Base-by-base conservation (phyloP, 2,888 invertebrate species). In the Marasmarcha lunaedactyla region DNA sequence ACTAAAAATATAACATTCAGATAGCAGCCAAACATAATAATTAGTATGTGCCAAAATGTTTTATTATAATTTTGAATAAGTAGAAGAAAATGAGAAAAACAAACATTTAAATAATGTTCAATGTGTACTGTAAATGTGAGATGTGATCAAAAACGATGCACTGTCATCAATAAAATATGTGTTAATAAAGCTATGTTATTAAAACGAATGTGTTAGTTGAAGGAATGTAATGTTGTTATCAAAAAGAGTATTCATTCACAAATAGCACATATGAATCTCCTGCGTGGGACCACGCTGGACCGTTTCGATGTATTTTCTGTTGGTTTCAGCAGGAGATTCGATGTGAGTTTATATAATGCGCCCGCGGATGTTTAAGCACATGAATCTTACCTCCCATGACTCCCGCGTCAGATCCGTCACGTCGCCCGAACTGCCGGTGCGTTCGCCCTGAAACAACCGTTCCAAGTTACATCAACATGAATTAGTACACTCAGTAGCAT, bases 371-470 rank as follows among this genome's bases (percentile, higher is more conserved):
- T 3, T n/a, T 20, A 20, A 20, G 20, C 20, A 20, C 20, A 20
- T 20, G 7, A 20, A 20, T 7, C 92, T 88, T 79, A 95, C 95
- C 94, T 95, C 95, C 95, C 95, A 95, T 46, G 94, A 94, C 71
- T 95, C 94, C 63, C 93, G 89, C 40, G 93, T 94, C 48, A 94
- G 84, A 59, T 93, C 93, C 7, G 89, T 86, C 27, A 93, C 89
- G 65, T 93, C 92, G 42, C 89, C 90, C 43, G 89, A 87, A 60
- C 89, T 90, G 50, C 86, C 87, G 44, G 86, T 85, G 40, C 88
- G 85, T 46, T 85, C 81, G 49, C 81, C 86, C 76, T 85, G 54
- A 36, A 55, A 66, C 48, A 57, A 59, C 2, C 12, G 7, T 11
- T 13, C 9, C 7, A 33, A 33, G 11, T n/a, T n/a, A 51, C 44